phyloP scores from a whole-genome alignment of 2,113 vertebrate species.

The Rhea pennata region DNA sequence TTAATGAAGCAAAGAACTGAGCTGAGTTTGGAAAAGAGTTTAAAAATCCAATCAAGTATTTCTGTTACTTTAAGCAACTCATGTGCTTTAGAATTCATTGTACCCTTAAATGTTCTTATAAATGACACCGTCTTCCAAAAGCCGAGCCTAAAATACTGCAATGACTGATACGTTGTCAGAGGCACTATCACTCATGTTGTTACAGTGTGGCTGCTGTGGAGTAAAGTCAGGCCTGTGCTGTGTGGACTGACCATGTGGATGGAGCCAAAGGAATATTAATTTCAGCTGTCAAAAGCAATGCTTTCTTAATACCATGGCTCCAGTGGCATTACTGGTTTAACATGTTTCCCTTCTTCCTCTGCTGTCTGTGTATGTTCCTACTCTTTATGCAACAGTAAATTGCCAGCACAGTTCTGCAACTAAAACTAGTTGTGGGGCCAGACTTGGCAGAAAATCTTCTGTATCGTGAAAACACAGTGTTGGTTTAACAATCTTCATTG shows the following conservation, averaged over 20 bases:
- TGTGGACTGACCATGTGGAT: neutral
- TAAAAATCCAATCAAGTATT: neutral
- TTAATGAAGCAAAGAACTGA: neutral
- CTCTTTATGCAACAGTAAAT: neutral
- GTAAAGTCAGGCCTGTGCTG: neutral
- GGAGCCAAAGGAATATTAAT: neutral
- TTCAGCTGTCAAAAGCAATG: neutral
- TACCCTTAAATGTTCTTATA: neutral
- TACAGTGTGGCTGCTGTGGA: neutral
- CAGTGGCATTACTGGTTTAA: neutral
- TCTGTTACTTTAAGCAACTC: neutral
- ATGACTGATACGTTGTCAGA: neutral
- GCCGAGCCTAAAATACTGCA: neutral
- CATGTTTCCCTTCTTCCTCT: accelerated
- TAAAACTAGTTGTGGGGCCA: neutral
- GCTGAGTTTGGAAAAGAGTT: neutral
- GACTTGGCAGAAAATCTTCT: neutral
- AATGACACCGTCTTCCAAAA: neutral
- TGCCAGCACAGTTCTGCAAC: neutral
- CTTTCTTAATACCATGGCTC: neutral
- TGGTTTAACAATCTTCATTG: neutral
- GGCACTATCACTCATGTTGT: neutral
- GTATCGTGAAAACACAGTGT: neutral
- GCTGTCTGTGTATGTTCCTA: neutral
- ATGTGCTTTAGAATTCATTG: neutral